Percentiles rank a stretch among this genome's conserved stretches.
Evolutionary conservation across 2,797 vertebrate species (phyloP).

Genomic region (Meda fulgida): DNA sequence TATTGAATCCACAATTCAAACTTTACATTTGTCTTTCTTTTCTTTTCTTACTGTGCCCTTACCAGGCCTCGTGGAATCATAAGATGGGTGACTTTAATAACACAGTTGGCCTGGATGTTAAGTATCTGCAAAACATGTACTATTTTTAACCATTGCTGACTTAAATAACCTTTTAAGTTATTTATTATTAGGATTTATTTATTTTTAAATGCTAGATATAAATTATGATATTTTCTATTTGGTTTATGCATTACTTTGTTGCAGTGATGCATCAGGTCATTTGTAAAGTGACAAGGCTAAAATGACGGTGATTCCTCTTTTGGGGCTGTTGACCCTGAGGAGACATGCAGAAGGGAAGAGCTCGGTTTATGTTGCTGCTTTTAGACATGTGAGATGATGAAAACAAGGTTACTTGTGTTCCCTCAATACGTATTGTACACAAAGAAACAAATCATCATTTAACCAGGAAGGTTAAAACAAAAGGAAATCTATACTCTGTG

Average conservation of each 20-base stretch:
- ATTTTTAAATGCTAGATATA: not conserved
- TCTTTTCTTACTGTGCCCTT: not conserved
- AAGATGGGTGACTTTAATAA: slow-evolving; percentile 14
- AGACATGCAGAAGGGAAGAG: not conserved
- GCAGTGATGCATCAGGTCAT: slow-evolving; percentile 42
- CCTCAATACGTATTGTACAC: slow-evolving; percentile 31
- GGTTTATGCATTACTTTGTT: slow-evolving; percentile 9
- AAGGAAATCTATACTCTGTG: not conserved
- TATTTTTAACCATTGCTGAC: not conserved
- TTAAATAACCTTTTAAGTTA: not conserved
- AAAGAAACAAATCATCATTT: slow-evolving; percentile 35
- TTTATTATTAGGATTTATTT: no score
- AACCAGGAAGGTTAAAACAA: slow-evolving; percentile 13
- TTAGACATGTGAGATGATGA: slow-evolving; percentile 51
- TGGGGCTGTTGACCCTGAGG: slow-evolving; percentile 29
- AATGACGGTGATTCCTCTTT: slow-evolving; percentile 53
- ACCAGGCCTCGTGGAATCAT: not conserved
- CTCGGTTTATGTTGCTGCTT: not conserved
- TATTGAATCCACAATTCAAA: not conserved
- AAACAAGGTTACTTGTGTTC: slow-evolving; percentile 36
- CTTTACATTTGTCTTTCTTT: not conserved
- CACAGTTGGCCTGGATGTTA: not conserved
- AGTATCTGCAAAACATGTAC: no score
- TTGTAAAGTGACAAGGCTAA: slow-evolving; percentile 40
- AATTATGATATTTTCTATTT: slow-evolving; percentile 1